phyloP scores from a whole-genome alignment of 2,888 invertebrate genomes.

The Hirtodrosophila alboralis region DNA sequence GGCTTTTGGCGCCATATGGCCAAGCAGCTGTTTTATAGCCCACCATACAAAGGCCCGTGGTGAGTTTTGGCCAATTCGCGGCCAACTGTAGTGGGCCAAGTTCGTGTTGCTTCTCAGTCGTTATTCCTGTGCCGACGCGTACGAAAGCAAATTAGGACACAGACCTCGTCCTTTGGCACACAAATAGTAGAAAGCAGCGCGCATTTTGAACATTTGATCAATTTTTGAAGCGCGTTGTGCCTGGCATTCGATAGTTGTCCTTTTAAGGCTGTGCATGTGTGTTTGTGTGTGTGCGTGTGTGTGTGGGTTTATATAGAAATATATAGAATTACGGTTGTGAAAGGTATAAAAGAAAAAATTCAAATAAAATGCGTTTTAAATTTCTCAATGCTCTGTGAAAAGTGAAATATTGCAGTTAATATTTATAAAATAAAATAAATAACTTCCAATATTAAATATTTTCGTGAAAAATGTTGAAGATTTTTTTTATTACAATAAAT shows the following conservation, averaged over 20 bases:
- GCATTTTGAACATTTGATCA: constrained; percentile 31
- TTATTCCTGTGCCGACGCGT: constrained; percentile 72
- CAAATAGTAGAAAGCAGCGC: constrained; percentile 11
- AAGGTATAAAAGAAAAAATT: no score
- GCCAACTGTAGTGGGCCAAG: constrained; percentile 32
- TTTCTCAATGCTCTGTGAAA: no score
- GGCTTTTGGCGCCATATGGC: constrained; percentile 55
- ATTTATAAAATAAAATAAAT: background rate
- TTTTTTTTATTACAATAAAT: background rate
- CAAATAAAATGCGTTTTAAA: no score
- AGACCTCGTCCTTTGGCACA: constrained; percentile 27
- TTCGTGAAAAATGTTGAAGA: background rate
- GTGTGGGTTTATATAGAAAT: constrained; percentile 1
- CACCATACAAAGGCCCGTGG: constrained; percentile 59
- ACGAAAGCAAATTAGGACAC: constrained; percentile 51
- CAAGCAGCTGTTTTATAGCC: constrained; percentile 35
- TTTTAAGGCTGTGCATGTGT: constrained; percentile 31
- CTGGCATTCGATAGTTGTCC: constrained; percentile 2
- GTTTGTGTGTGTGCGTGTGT: constrained; percentile 10
- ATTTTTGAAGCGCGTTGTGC: constrained; percentile 12
- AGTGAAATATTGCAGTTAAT: no score
- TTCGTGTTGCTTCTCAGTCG: constrained; percentile 61
- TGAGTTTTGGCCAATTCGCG: constrained; percentile 39
- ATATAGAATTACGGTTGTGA: constrained; percentile 32
- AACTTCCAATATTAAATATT: background rate